phyloP scores from a whole-genome alignment of 1,140 invertebrate genomes.

The Sinella curviseta region DNA sequence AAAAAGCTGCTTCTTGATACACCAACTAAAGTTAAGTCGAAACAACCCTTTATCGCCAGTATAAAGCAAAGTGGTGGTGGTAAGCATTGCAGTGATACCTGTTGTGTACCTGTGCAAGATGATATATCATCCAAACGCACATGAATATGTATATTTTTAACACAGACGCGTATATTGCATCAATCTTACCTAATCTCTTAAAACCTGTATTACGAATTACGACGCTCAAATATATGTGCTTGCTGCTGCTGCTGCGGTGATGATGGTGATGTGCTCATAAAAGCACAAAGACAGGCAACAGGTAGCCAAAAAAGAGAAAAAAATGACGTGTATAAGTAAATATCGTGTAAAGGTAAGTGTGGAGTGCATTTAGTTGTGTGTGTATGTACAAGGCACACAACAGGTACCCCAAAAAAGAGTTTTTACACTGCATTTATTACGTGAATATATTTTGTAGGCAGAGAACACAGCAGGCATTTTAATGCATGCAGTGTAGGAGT shows the following conservation, averaged over 20 bases:
- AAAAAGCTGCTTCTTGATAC: neutral
- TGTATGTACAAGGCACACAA: neutral
- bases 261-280: neutral
- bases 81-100: neutral
- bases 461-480: neutral
- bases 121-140: neutral
- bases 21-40: neutral
- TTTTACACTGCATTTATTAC: neutral
- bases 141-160: neutral
- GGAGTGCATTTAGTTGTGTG: too few relatives aligned
- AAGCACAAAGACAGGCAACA: neutral
- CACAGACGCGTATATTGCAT: neutral
- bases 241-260: neutral
- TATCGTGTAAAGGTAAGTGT: neutral
- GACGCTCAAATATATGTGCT: neutral
- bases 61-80: neutral
- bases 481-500: neutral
- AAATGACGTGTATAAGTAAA: neutral
- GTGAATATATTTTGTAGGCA: neutral
- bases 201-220: neutral
- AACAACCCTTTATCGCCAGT: neutral
- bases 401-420: neutral
- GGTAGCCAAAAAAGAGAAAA: conserved; percentile 7
- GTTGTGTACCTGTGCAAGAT: neutral
- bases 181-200: conserved; percentile 16